Evolutionary conservation across 2,888 invertebrate genomes (phyloP).

Genomic region (Patella caerulea): DNA sequence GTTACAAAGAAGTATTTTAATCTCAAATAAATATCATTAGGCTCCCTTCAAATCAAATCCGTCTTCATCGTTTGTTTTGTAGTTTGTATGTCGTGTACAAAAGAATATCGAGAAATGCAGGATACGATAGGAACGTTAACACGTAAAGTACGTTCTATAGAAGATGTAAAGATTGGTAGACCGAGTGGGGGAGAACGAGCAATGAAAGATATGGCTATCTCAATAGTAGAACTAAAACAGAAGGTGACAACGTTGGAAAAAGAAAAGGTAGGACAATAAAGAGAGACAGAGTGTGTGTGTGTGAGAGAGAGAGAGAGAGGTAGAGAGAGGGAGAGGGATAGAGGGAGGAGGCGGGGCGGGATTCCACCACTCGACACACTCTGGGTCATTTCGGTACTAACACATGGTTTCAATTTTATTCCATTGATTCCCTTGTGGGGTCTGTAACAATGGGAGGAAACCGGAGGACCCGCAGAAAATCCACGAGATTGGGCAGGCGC

Average conservation of each 20-base stretch:
- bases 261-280: constrained; percentile 28
- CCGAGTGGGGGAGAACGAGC: background rate
- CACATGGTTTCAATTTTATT: too few relatives aligned
- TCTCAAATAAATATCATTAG: too few relatives aligned
- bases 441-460: too few relatives aligned
- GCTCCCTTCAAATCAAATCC: too few relatives aligned
- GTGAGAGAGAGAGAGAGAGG: constrained; percentile 5
- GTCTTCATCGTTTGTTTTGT: background rate
- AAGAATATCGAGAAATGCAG: constrained; percentile 7
- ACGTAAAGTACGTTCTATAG: constrained; percentile 1
- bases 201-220: constrained; percentile 29
- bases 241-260: constrained; percentile 31
- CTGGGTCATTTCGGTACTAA: background rate
- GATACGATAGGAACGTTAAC: background rate
- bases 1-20: too few relatives aligned
- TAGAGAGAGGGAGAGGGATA: background rate
- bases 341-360: background rate
- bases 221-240: constrained; percentile 21
- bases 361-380: background rate
- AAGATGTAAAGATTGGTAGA: background rate
- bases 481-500: too few relatives aligned
- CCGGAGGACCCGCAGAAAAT: too few relatives aligned
- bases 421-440: too few relatives aligned
- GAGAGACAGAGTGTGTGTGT: too few relatives aligned
- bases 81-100: constrained; percentile 7